These are phyloP conservation scores for Furnarius figulus DNA, from an alignment of 2,113 vertebrate genomes.

Conservation along the genomic window DNA sequence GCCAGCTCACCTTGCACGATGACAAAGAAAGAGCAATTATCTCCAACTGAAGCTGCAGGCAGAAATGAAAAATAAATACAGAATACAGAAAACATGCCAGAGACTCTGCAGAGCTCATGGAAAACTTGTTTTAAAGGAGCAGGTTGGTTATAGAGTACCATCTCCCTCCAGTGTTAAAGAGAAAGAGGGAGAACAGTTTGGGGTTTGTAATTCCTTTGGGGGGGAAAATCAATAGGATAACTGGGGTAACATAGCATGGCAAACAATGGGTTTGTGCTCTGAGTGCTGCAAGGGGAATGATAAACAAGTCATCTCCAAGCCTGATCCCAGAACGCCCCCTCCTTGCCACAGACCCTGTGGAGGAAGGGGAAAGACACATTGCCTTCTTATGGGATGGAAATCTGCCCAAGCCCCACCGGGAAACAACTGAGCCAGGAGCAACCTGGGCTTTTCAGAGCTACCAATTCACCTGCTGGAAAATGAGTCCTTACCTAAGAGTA, in stretches of 20 bases:
- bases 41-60: background rate
- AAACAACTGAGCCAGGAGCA: background rate
- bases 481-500: background rate
- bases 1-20: background rate
- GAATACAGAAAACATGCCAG: background rate
- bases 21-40: constrained; percentile 16
- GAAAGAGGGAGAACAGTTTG: background rate
- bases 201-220: background rate
- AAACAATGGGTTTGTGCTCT: background rate
- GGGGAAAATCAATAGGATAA: background rate
- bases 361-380: fast-evolving
- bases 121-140: background rate
- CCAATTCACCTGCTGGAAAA: background rate
- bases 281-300: background rate
- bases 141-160: background rate
- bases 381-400: background rate
- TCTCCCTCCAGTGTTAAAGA: background rate
- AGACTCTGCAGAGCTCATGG: background rate
- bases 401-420: background rate
- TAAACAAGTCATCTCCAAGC: background rate
- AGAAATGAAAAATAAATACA: constrained; percentile 18
- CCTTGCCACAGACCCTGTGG: background rate
- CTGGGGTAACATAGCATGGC: background rate
- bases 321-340: background rate
- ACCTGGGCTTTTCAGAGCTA: background rate